phyloP scores from a whole-genome alignment of 2,888 invertebrate species.

The Cryptops parisi region DNA sequence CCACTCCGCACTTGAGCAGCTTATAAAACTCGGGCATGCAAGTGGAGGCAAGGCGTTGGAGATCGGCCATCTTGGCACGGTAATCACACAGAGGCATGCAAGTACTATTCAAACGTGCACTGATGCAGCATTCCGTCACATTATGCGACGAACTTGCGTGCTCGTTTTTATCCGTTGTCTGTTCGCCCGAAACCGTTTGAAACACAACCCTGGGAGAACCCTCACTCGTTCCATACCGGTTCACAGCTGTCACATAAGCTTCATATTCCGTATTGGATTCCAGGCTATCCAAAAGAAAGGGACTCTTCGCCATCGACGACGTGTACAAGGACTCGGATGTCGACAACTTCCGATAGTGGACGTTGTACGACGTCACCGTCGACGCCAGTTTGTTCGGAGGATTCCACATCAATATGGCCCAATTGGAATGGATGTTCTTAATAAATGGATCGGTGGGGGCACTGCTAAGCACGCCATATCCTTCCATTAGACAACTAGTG shows the following conservation, averaged over 20 bases:
- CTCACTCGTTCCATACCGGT: slow-evolving; percentile 61
- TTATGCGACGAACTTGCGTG: slow-evolving; percentile 42
- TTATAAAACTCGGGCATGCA: slow-evolving; percentile 65
- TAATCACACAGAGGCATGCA: slow-evolving; percentile 60
- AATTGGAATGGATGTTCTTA: slow-evolving; percentile 56
- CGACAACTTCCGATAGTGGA: slow-evolving; percentile 40
- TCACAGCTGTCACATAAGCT: slow-evolving; percentile 62
- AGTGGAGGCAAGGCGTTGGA: slow-evolving; percentile 52
- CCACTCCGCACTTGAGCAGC: slow-evolving; percentile 46
- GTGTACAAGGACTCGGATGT: slow-evolving; percentile 24
- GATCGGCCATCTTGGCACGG: slow-evolving; percentile 65
- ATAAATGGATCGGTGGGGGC: slow-evolving; percentile 50
- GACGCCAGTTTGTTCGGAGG: slow-evolving; percentile 51
- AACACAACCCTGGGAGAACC: slow-evolving; percentile 61
- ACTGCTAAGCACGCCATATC: slow-evolving; percentile 66
- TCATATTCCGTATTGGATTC: slow-evolving; percentile 62
- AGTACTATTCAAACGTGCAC: slow-evolving; percentile 43
- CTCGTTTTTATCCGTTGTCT: background rate
- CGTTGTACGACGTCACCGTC: slow-evolving; percentile 50
- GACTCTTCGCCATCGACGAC: slow-evolving; percentile 40
- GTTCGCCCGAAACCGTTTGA: slow-evolving; percentile 42
- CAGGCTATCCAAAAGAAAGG: slow-evolving; percentile 57
- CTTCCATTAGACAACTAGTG: slow-evolving; percentile 65
- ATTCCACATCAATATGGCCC: slow-evolving; percentile 64
- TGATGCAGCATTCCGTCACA: slow-evolving; percentile 60